Percentiles rank a stretch among this genome's conserved stretches.
Evolutionary conservation across 2,888 invertebrate species (phyloP).

Genomic region (Parascotia fuliginaria): DNA sequence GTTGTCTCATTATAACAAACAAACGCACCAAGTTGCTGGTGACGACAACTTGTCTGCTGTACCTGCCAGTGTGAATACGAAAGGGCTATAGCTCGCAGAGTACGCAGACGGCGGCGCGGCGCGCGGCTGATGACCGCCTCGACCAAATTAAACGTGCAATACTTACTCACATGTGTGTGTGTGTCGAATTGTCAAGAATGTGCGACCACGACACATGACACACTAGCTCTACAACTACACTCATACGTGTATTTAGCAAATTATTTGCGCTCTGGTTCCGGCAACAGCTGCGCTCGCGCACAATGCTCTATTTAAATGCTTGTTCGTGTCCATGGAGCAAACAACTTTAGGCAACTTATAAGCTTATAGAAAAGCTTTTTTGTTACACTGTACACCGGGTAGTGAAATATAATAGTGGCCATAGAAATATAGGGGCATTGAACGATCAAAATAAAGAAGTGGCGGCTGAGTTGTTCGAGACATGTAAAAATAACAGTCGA

Average conservation of each 20-base stretch:
- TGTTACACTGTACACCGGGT: neutral
- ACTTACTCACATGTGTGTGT: neutral
- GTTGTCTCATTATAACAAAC: no score
- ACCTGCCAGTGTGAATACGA: no score
- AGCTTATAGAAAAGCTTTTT: neutral
- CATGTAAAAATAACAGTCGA: no score
- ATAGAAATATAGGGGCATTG: conserved; percentile 3
- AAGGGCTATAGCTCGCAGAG: no score
- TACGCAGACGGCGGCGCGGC: conserved; percentile 1
- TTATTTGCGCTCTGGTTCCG: conserved; percentile 8
- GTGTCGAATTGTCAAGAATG: neutral
- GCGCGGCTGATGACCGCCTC: conserved; percentile 16
- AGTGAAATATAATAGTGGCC: no score
- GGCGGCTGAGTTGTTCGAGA: neutral
- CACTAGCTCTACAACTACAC: no score
- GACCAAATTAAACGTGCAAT: conserved; percentile 15
- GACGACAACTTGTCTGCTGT: no score
- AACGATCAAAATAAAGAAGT: neutral
- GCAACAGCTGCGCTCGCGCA: neutral
- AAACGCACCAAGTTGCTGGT: no score
- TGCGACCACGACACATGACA: neutral
- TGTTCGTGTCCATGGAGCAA: neutral
- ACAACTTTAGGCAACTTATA: neutral
- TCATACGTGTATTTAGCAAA: neutral
- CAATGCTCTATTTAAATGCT: conserved; percentile 5